Evolutionary conservation across 2,888 invertebrate genomes (phyloP).

Genomic region (Apomyelois bistriatella): DNA sequence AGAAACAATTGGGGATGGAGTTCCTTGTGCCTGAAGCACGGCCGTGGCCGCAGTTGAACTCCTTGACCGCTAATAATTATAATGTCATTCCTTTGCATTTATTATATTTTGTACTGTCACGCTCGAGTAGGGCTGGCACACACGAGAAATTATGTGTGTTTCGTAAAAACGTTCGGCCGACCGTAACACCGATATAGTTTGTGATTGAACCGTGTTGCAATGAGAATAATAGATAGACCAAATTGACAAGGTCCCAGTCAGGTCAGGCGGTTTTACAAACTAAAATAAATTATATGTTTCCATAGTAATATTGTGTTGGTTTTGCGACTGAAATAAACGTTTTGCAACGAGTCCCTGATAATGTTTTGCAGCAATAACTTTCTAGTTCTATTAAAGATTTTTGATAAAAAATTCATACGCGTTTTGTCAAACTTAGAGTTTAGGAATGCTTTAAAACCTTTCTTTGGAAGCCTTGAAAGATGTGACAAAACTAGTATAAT

Average conservation of each 20-base stretch:
- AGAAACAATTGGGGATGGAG: too few relatives aligned
- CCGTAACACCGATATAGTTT: slow-evolving; percentile 43
- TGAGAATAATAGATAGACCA: slow-evolving; percentile 36
- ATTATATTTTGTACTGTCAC: slow-evolving; percentile 30
- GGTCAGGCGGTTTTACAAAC: slow-evolving; percentile 29
- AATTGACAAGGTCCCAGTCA: slow-evolving; percentile 54
- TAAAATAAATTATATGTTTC: slow-evolving; percentile 12
- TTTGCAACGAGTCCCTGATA: neutral
- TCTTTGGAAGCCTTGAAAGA: too few relatives aligned
- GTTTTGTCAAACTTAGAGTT: too few relatives aligned
- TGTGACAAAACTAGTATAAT: too few relatives aligned
- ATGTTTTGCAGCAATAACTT: too few relatives aligned
- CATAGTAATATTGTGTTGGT: slow-evolving; percentile 2
- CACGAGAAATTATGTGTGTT: slow-evolving; percentile 45
- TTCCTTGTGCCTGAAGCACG: too few relatives aligned
- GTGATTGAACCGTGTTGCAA: slow-evolving; percentile 38
- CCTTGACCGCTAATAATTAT: too few relatives aligned
- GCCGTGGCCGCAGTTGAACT: too few relatives aligned
- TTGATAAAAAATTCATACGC: too few relatives aligned
- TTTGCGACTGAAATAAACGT: neutral
- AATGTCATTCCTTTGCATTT: neutral
- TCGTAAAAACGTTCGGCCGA: slow-evolving; percentile 51
- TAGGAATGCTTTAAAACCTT: too few relatives aligned
- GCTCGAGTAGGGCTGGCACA: slow-evolving; percentile 31
- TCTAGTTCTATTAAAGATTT: too few relatives aligned